A percentile compares a stretch with the other conserved stretches of the same genome.
Evolutionary conservation across 1,140 invertebrate species (phyloP).

Genomic region (Ostrea edulis): DNA sequence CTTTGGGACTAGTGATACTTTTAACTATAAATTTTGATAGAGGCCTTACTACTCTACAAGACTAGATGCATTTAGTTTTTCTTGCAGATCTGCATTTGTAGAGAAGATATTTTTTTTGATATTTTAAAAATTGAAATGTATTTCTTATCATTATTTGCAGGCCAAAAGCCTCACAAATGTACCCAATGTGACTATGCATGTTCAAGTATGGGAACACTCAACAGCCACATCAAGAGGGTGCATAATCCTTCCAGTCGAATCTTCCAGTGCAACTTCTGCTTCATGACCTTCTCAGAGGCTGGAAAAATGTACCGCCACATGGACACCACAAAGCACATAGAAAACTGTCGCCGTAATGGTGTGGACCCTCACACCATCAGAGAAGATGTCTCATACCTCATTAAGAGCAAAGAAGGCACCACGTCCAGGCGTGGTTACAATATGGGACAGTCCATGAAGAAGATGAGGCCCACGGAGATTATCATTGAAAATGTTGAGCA

Average conservation of each 20-base stretch:
- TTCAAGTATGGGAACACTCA: constrained; percentile 2
- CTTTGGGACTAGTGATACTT: too few species aligned
- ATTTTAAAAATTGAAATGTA: too few species aligned
- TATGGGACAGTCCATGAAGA: constrained; percentile 22
- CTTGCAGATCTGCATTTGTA: too few species aligned
- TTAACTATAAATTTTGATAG: too few species aligned
- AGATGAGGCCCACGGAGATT: constrained; percentile 12
- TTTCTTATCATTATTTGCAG: constrained; percentile 7
- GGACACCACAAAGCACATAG: constrained; percentile 33
- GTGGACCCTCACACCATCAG: constrained; percentile 25
- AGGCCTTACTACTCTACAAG: too few species aligned
- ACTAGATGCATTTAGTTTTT: not conserved
- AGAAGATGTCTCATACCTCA: constrained; percentile 3
- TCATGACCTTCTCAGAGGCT: constrained; percentile 18
- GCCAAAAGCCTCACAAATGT: constrained; percentile 20
- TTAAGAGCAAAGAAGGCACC: constrained; percentile 18
- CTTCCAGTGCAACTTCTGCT: constrained; percentile 33
- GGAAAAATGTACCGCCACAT: constrained; percentile 27
- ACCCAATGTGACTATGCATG: constrained; percentile 14
- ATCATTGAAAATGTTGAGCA: constrained; percentile 6
- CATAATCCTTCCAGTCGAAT: constrained; percentile 19
- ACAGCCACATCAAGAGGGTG: constrained; percentile 29
- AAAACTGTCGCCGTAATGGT: not conserved
- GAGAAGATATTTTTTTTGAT: too few species aligned
- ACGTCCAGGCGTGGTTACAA: not conserved